Percentiles rank a stretch among this genome's conserved stretches.
Evolutionary conservation across 2,797 vertebrate species (phyloP).

Genomic region (Lerista edwardsae): DNA sequence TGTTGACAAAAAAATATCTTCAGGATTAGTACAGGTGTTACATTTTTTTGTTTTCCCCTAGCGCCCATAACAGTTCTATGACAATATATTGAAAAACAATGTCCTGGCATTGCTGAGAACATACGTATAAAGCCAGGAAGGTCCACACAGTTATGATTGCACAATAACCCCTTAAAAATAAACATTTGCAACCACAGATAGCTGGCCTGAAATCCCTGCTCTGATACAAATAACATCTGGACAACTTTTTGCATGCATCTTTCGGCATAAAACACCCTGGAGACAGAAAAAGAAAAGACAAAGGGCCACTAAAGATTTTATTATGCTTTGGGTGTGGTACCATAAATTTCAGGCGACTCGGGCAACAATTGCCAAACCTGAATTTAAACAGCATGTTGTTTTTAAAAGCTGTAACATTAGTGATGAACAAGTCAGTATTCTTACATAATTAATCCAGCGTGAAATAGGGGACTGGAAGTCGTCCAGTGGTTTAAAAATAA

Average conservation of each 20-base stretch:
- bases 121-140: conserved; percentile 78
- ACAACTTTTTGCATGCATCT: conserved; percentile 87
- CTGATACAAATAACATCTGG: conserved; percentile 89
- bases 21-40: conserved; percentile 76
- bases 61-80: conserved; percentile 68
- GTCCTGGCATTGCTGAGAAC: conserved; percentile 75
- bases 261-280: conserved; percentile 85
- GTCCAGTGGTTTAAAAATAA: conserved; percentile 85
- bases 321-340: conserved; percentile 85
- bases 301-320: conserved; percentile 86
- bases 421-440: conserved; percentile 83
- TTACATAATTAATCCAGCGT: conserved; percentile 86
- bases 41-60: conserved; percentile 66
- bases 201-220: conserved; percentile 82
- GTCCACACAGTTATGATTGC: conserved; percentile 78
- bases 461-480: conserved; percentile 80
- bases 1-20: conserved; percentile 51
- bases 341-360: conserved; percentile 84
- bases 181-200: conserved; percentile 86
- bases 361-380: conserved; percentile 82
- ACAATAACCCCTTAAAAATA: conserved; percentile 85
- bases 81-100: conserved; percentile 74
- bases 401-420: conserved; percentile 83
- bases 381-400: conserved; percentile 89
- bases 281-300: conserved; percentile 85